These are phyloP conservation scores for Paracentrotus lividus DNA, from an alignment of 53 echinoderm and acorn worm species.

Conservation along the genomic window DNA sequence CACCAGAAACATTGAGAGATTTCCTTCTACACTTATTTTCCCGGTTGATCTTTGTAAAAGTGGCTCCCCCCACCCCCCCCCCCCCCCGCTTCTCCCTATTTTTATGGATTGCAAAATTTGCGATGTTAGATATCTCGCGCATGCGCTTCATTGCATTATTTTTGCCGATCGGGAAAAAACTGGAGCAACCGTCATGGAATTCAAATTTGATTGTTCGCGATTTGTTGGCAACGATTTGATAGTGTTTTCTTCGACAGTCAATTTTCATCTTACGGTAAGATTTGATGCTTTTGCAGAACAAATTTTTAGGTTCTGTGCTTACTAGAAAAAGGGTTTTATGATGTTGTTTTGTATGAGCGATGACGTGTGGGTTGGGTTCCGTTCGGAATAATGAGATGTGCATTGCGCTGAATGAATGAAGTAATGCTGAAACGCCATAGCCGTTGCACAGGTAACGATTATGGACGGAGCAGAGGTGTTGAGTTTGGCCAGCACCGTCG, in stretches of 20 bases:
- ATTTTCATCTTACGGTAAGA: slow-evolving; percentile 31
- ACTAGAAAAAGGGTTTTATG: not conserved
- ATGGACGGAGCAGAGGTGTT: not conserved
- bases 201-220: slow-evolving; percentile 77
- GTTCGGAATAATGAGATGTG: slow-evolving; percentile 21
- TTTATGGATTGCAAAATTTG: no score
- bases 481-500: not conserved
- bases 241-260: slow-evolving; percentile 26
- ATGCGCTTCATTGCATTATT: not conserved
- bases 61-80: no score
- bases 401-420: slow-evolving; percentile 24
- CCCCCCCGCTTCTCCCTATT: no score
- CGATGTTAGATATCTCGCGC: no score
- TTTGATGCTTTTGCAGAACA: not conserved
- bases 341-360: not conserved
- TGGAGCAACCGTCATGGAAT: slow-evolving; percentile 95
- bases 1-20: no score
- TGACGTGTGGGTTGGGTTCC: slow-evolving; percentile 27
- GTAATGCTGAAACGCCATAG: slow-evolving; percentile 5
- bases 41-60: no score
- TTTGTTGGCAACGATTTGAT: slow-evolving; percentile 24
- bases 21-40: no score
- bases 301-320: not conserved
- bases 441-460: not conserved
- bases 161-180: not conserved